Percentiles rank a stretch among this genome's conserved stretches.
These are phyloP conservation scores for Lithophane leautieri DNA, from an alignment of 2,888 invertebrate genomes.

Conservation along the genomic window DNA sequence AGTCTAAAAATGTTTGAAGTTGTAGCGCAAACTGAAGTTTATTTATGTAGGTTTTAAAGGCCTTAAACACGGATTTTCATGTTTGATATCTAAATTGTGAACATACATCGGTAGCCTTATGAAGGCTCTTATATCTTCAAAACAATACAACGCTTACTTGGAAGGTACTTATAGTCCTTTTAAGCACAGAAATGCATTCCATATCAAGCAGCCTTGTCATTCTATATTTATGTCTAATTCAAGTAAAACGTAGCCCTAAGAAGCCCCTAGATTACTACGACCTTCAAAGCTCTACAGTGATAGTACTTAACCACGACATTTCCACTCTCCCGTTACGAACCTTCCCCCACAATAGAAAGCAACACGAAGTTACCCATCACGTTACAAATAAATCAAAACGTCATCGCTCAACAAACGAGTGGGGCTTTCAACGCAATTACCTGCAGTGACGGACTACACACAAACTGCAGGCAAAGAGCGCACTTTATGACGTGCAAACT, in stretches of 20 bases:
- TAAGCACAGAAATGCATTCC: not conserved
- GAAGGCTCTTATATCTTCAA: not conserved
- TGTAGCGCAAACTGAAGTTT: not conserved
- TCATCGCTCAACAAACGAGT: constrained; percentile 66
- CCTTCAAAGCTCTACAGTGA: constrained; percentile 26
- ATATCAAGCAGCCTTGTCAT: not conserved
- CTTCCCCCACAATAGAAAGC: constrained; percentile 55
- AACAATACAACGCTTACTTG: not conserved
- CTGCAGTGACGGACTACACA: constrained; percentile 56
- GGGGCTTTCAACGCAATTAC: constrained; percentile 69
- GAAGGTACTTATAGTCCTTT: too few species aligned
- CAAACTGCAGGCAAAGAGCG: constrained; percentile 56
- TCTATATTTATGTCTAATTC: not conserved
- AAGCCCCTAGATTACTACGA: constrained; percentile 1
- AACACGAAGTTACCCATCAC: constrained; percentile 66
- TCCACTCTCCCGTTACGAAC: constrained; percentile 28
- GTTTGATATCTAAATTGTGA: not conserved
- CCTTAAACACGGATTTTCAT: not conserved
- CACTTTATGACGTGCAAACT: constrained; percentile 64
- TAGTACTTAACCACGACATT: constrained; percentile 30
- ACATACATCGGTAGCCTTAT: not conserved
- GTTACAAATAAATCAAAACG: constrained; percentile 69
- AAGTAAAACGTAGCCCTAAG: not conserved
- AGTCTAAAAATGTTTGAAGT: not conserved
- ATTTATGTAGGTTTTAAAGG: not conserved